Evolutionary conservation across 2,888 invertebrate species (phyloP), one percentile per base, ranked within the genome.

Genomic region (Lasioglossum oenotherae): DNA sequence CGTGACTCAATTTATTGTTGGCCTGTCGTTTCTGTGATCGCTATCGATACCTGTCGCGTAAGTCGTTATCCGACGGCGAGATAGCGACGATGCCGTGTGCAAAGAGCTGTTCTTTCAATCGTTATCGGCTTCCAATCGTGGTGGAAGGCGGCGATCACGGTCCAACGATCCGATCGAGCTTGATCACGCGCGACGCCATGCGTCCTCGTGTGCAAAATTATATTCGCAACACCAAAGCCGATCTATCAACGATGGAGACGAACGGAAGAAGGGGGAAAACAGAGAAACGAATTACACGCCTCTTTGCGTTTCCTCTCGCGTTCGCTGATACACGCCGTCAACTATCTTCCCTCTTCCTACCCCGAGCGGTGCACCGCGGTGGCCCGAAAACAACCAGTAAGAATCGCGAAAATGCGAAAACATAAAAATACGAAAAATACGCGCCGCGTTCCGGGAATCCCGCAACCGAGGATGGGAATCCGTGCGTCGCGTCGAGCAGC

Each of bases 41-140:
- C 79, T 87, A 87, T 89, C 87, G 38, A 38, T 35, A 31, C 16
- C 27, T n/a, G 31, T 2, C 69, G 35, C 35, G 78, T 23, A 67
- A 31, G 19, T 67, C 38, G 57, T 57, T 88, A 87, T 88, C 88
- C 64, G 67, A 80, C 69, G 46, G 41, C 8, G 44, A 78, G 81
- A 80, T 89, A 86, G 8, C 64, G 19, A 31, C 23, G 23, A 89
- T 82, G 84, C 80, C 87, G 87, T 89, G 88, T 85, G 88, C 88
- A 89, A 87, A 89, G 74, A 31, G 44, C 74, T 31, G 77, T 74
- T 67, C 46, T 41, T 79, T 10, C 44, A 27, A 49, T 44, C 27
- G 53, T 72, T 77, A 77, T 83, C 74, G 57, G 27, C 49, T 8
- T 53, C 23, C 0, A 8, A 14, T 38, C 64, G 16, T 0, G 64